Base-by-base conservation (phyloP, 2,888 invertebrate genomes). In the Andrena trimmerana region DNA sequence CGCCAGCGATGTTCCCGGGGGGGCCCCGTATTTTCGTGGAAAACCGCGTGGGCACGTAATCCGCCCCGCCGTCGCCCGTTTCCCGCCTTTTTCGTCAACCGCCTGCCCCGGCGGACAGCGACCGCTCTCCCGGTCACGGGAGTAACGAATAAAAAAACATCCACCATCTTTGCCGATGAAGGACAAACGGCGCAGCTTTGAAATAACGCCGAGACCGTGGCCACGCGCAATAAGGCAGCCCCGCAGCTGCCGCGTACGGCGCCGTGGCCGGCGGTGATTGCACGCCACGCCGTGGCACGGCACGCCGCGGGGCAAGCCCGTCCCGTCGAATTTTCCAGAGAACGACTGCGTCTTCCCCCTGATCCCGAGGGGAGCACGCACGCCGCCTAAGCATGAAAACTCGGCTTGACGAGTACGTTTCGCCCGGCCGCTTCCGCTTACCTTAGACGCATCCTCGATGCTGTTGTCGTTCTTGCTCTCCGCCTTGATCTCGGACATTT, bases 381-480 rank as follows among this genome's bases (percentile, higher is more conserved):
- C 91, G 90, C 90, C 90, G 89, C 90, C 89, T 89, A 82, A 86
- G 92, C 93, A 92, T 93, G 93, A 91, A 92, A 93, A 93, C 93
- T 93, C 92, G 91, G 92, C 93, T 93, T 93, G 93, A 92, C 89
- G 91, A 90, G 86, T 89, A 81, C 76, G 85, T 91, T 90, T 85
- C 83, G 74, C 83, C 66, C 42, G 63, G 67, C 76, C 75, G 62
- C 20, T 69, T 16, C 57, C 65, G 62, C 92, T 93, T 91, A 94
- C 94, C 94, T 94, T 94, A 79, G 93, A 90, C 79, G 90, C 90
- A 90, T 93, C 93, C 84, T 94, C 94, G 90, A 94, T 90, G 88
- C 91, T 94, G 87, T 94, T 94, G 83, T 94, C 94, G 89, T 91
- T 94, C 92, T 94, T 94, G 84, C 86, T 91, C 83, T 94, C 94